Evolutionary conservation across 1,140 invertebrate genomes (phyloP), one percentile per base, ranked within the genome.

Genomic region (Andricus grossulariae): DNA sequence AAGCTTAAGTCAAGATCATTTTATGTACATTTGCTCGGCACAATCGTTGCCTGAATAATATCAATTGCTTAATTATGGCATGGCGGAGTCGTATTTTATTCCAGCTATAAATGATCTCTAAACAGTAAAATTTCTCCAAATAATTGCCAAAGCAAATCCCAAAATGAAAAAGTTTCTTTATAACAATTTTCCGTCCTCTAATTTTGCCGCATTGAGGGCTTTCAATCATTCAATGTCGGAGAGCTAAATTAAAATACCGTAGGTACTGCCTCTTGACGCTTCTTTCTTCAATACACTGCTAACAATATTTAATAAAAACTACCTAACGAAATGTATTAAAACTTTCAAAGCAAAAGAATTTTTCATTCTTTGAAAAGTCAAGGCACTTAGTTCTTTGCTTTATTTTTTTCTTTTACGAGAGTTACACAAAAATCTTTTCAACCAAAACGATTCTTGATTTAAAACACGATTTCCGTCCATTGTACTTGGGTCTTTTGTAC

Each of bases 21-120:
- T 66, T 66, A 66, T 66, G 60, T 66, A 66, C 60, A 66, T 66
- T 32, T 66, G 60, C 60, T 16, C 32, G 60, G 60, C 60, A 45
- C 32, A 66, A 66, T 66, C 15, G 25, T 4, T 66, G 60, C 32
- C 60, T 45, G 13, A 66, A 39, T 45, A 66, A 32, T 60, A 60
- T 54, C 52, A 18, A 18, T 54, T 54, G n/a, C 18, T 18, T 66
- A 66, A 25, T 66, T 57, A 66, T 66, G 57, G 57, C 57, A 66
- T 21, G 25, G 16, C 1, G 57, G 32, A 66, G 15, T 66, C 25
- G 13, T 39, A 32, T 45, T 15, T 66, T 16, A 25, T 54, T 54
- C 16, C 25, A 13, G 16, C 57, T 32, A 60, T 15, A 66, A 66
- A 25, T 66, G 39, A 66, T 6, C 57, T 66, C 0, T 39, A 66